Percentiles rank a stretch among this genome's conserved stretches.
phyloP scores from a whole-genome alignment of 2,113 vertebrate genomes.

The Larimichthys crocea region DNA sequence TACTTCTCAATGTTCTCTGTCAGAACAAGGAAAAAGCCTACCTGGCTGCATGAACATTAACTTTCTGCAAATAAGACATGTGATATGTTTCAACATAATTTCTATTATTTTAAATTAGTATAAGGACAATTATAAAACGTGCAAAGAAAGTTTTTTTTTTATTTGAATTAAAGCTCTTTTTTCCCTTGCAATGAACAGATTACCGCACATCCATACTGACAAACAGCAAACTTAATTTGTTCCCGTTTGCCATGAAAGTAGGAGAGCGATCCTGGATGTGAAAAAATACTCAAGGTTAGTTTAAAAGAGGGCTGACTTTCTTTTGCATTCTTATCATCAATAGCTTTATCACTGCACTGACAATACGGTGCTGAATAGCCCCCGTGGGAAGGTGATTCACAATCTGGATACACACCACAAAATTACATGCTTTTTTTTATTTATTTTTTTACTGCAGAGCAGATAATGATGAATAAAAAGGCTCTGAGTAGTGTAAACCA shows the following conservation, averaged over 20 bases:
- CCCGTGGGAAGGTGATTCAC: conserved; percentile 61
- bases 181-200: neutral
- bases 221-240: conserved; percentile 24
- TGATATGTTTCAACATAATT: neutral
- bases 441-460: conserved; percentile 11
- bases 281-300: conserved; percentile 48
- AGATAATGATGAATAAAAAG: conserved; percentile 58
- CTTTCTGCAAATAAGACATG: too few species aligned
- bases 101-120: neutral
- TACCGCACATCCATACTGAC: neutral
- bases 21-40: conserved; percentile 22
- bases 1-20: conserved; percentile 39
- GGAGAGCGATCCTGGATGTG: conserved; percentile 11
- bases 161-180: too few species aligned
- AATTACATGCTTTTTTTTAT: conserved; percentile 60
- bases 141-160: too few species aligned
- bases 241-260: conserved; percentile 2
- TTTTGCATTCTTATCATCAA: conserved; percentile 60
- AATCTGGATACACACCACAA: conserved; percentile 52
- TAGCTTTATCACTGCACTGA: conserved; percentile 55
- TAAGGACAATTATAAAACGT: neutral
- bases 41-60: neutral
- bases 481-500: conserved; percentile 47
- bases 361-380: conserved; percentile 56
- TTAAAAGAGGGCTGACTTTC: conserved; percentile 47